phyloP scores from a whole-genome alignment of 2,797 vertebrate genomes.

The Girardinus metallicus region DNA sequence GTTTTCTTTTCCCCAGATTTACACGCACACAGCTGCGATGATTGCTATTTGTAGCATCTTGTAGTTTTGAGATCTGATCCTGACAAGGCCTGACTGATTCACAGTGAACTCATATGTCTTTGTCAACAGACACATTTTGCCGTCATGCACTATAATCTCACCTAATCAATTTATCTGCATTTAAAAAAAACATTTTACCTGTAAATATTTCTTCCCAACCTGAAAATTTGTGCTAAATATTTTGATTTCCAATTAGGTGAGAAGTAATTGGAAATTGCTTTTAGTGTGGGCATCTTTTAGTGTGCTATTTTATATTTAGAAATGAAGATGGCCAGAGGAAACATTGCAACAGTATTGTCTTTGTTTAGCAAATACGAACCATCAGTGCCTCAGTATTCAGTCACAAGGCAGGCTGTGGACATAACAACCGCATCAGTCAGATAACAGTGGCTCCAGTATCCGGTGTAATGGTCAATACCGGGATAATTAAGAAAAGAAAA shows the following conservation, averaged over 20 bases:
- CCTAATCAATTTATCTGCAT: not conserved
- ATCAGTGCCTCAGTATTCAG: slow-evolving; percentile 24
- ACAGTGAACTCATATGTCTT: slow-evolving; percentile 3
- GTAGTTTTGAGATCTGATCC: slow-evolving; percentile 14
- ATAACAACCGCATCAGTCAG: slow-evolving; percentile 22
- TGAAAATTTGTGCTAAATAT: not conserved
- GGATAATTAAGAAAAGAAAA: slow-evolving; percentile 15
- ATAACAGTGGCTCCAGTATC: slow-evolving; percentile 16
- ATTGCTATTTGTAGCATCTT: slow-evolving; percentile 21
- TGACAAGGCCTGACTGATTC: slow-evolving; percentile 14
- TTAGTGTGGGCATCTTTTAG: slow-evolving; percentile 1
- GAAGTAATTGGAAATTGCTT: too few species aligned
- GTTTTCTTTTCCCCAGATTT: not conserved
- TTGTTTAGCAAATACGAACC: slow-evolving; percentile 50
- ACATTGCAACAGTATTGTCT: slow-evolving; percentile 47
- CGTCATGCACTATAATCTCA: not conserved
- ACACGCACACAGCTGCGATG: slow-evolving; percentile 14
- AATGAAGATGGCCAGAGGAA: slow-evolving; percentile 7
- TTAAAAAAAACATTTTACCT: not conserved
- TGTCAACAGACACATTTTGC: slow-evolving; percentile 7
- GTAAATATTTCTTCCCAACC: not conserved
- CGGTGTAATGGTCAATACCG: not conserved
- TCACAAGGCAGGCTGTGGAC: slow-evolving; percentile 55
- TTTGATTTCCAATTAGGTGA: not conserved
- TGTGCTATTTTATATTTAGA: not conserved